Evolutionary conservation across 2,888 invertebrate genomes (phyloP), one percentile per base, ranked within the genome.

Genomic region (Oxystoma pomonae): DNA sequence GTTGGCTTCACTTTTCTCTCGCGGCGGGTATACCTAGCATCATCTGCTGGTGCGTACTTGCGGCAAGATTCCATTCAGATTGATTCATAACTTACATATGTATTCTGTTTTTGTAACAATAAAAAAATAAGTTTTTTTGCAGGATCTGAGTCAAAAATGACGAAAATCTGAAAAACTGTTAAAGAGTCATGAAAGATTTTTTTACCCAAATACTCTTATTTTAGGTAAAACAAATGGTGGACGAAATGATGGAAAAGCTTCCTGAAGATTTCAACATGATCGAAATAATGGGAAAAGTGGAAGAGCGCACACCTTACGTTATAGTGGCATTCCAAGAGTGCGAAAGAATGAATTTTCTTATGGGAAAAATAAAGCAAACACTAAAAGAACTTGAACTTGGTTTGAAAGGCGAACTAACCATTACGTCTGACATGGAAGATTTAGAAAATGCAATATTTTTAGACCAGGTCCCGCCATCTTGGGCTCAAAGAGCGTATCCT

Each of bases 311-410:
- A 0, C 98, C 98, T 0, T 98, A 96, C 76, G 95, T 97, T 0
- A 96, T 97, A 62, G 97, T 98, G 0, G 94, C 94, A 0, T 93
- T 94, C 75, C 94, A 97, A 78, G 97, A 98, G 81, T 96, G 96
- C 75, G 97, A 98, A 79, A 83, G 97, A 57, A 97, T 98, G 96
- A 98, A 98, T 80, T 87, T 88, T 71, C 83, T 98, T 49, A 96
- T 94, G 0, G 88, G 90, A 1, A 96, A 96, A 82, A 91, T 98
- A 81, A 92, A 94, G 72, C 82, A 95, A 57, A 94, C 96, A 0
- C 83, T 98, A 1, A 90, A 91, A 73, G 97, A 97, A 80, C 82
- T 98, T 55, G 96, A 98, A 80, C 84, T 97, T 55, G 98, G 98
- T 0, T 82, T 98, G 5, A 97, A 97, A 84, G 98, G 98, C 62